Base-by-base conservation (phyloP, 2,113 vertebrate species). In the Cranoglanis bouderius region DNA sequence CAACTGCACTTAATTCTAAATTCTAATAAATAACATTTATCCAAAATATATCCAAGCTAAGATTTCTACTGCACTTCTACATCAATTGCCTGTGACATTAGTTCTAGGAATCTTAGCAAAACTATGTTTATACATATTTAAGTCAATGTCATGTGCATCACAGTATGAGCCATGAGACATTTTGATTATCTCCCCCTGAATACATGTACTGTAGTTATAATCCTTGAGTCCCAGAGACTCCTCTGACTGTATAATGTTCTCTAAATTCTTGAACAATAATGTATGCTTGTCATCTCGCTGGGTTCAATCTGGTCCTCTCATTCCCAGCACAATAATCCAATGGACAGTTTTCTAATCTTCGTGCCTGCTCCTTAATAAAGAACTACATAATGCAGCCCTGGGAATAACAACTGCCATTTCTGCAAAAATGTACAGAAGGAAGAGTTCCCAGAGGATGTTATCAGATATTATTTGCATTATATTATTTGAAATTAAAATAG, bases 241-340 rank as follows among this genome's bases (percentile, higher is more conserved):
- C 61, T 70, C 4, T 21, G 57, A 26, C 51, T 87, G 29, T 26
- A 49, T 38, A 74, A 53, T 74, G n/a, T 49, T 82, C n/a, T 19
- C 65, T 43, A 83, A 55, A 75, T n/a, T 46, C 19, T 35, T 6
- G 19, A 53, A 55, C 51, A 46, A 77, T 59, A 88, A 51, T 84
- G 32, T 29, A 67, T 55, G 49, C 88, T 67, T 51, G n/a, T 65
- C n/a, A 70, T 29, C 43, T 81, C 10, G n/a, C 59, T 53, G 59
- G 38, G 74, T 51, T 85, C 49, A 89, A 85, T 89, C 49, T 81
- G 88, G 61, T 51, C 65, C 21, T 61, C 24, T 67, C 32, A 63
- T 74, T 53, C 9, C 4, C 49, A 46, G 40, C 78, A 59, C 43
- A 75, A 55, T 63, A 83, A 82, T 83, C 80, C 85, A 65, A 0